Evolutionary conservation across 2,797 vertebrate genomes (phyloP).

Genomic region (Echeneis naucrates): DNA sequence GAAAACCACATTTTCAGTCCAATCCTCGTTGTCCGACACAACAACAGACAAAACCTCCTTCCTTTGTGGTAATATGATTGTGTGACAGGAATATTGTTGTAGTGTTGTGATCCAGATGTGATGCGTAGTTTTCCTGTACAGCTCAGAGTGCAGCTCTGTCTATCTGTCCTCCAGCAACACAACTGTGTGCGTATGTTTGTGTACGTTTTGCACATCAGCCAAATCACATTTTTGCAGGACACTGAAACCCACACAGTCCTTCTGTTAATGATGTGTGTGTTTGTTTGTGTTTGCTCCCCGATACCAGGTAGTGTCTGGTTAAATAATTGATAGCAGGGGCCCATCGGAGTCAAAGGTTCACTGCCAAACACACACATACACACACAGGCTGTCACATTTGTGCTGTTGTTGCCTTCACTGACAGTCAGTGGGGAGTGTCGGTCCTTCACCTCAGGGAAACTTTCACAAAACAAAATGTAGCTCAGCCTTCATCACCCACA

Average conservation of each 20-base stretch:
- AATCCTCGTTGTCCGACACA: too few relatives aligned
- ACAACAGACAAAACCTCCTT: too few relatives aligned
- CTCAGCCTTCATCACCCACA: too few relatives aligned
- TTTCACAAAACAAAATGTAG: background rate
- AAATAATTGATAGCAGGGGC: constrained; percentile 50
- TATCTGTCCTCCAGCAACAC: background rate
- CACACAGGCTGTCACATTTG: background rate
- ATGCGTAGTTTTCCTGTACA: background rate
- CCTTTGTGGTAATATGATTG: background rate
- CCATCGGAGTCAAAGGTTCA: constrained; percentile 9
- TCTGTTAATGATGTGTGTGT: constrained; percentile 3
- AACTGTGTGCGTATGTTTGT: background rate
- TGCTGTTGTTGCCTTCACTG: background rate
- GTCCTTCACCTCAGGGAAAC: background rate
- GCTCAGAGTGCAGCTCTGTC: background rate
- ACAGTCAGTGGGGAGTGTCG: background rate
- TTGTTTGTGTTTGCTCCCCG: constrained; percentile 38
- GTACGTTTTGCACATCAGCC: background rate
- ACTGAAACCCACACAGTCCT: background rate
- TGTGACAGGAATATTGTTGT: background rate
- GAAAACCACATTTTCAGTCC: too few relatives aligned
- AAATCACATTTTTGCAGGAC: constrained; percentile 14
- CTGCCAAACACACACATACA: constrained; percentile 20
- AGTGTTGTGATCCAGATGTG: too few relatives aligned
- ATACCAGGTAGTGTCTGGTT: constrained; percentile 48